Percentiles rank a stretch among this genome's conserved stretches.
Conservation (phyloP, 2,888 invertebrate genomes). For the Microplitis deprimator region DNA sequence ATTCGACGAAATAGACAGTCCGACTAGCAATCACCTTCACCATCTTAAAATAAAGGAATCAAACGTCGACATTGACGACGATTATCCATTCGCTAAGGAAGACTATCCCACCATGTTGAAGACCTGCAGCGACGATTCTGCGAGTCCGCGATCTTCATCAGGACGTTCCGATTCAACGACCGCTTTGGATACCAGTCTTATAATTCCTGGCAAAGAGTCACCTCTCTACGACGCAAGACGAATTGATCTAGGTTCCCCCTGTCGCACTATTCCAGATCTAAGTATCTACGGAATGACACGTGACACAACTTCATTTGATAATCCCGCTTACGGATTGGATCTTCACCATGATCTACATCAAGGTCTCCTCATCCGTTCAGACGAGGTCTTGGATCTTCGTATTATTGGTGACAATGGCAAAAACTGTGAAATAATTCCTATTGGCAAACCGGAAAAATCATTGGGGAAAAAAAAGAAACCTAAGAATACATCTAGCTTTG, state of each 20-base stretch:
- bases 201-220: slow-evolving; percentile 59
- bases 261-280: slow-evolving; percentile 60
- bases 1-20: slow-evolving; percentile 50
- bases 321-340: slow-evolving; percentile 67
- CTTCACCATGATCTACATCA: slow-evolving; percentile 61
- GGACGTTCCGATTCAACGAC: slow-evolving; percentile 69
- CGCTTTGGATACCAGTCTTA: slow-evolving; percentile 62
- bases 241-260: slow-evolving; percentile 66
- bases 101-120: slow-evolving; percentile 70
- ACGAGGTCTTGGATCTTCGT: slow-evolving; percentile 64
- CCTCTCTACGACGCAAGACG: slow-evolving; percentile 63
- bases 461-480: slow-evolving; percentile 23
- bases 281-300: slow-evolving; percentile 57
- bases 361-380: slow-evolving; percentile 62
- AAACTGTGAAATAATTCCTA: slow-evolving; percentile 11
- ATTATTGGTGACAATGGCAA: slow-evolving; percentile 56
- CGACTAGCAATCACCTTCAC: neutral
- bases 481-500: slow-evolving; percentile 51
- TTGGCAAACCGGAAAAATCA: neutral
- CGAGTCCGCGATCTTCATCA: slow-evolving; percentile 68
- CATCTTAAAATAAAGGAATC: slow-evolving; percentile 58
- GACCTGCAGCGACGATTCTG: slow-evolving; percentile 69
- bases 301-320: slow-evolving; percentile 64
- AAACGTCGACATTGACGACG: slow-evolving; percentile 68
- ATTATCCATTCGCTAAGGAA: slow-evolving; percentile 70